Evolutionary conservation across 92 coral and sea anemone genomes (phyloP).

Genomic region (Nematostella vectensis): DNA sequence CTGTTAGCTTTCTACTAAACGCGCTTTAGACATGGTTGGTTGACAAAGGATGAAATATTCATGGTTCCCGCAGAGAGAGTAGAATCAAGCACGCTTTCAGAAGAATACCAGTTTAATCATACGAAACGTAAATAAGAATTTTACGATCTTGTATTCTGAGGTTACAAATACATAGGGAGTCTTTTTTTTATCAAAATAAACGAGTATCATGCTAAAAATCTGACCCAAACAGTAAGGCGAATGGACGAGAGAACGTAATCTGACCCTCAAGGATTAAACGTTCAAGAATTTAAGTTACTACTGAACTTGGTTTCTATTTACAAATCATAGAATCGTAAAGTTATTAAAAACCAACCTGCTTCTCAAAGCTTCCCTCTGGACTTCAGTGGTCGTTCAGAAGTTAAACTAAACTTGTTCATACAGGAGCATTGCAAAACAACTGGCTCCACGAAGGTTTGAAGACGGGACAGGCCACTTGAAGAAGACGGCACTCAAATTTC

Average conservation of each 20-base stretch:
- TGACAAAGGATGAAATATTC: constrained; percentile 46
- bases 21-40: constrained; percentile 6
- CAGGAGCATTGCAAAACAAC: neutral
- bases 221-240: neutral
- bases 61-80: constrained; percentile 44
- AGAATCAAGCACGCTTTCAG: constrained; percentile 18
- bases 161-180: neutral
- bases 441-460: neutral
- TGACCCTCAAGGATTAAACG: too few relatives aligned
- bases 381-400: neutral
- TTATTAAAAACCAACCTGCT: constrained; percentile 26
- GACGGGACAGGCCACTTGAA: neutral
- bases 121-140: constrained; percentile 21
- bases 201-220: neutral
- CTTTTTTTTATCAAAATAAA: neutral
- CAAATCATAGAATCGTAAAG: constrained; percentile 11
- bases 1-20: constrained; percentile 12
- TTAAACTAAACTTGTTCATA: neutral
- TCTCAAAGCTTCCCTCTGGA: constrained; percentile 16
- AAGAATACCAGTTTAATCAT: constrained; percentile 17
- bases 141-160: neutral
- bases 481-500: neutral
- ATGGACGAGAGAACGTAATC: too few relatives aligned
- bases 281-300: too few relatives aligned
- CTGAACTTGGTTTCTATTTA: too few relatives aligned